phyloP scores from a whole-genome alignment of 1,140 invertebrate species.

The Anastrepha obliqua region DNA sequence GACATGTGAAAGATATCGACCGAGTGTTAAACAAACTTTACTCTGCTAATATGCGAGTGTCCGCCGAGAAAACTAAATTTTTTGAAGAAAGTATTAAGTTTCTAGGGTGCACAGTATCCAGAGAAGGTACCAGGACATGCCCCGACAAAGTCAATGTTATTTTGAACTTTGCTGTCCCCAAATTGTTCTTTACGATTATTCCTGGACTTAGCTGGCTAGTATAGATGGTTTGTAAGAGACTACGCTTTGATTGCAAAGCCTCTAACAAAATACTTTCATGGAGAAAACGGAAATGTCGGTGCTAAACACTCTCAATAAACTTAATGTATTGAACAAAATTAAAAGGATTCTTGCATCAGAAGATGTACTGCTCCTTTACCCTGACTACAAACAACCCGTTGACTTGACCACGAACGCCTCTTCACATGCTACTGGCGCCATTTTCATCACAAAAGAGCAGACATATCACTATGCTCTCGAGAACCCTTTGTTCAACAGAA shows the following conservation, averaged over 20 bases:
- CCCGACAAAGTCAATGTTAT: slow-evolving; percentile 54
- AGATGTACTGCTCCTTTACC: no score
- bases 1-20: no score
- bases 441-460: no score
- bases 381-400: no score
- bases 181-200: slow-evolving; percentile 61
- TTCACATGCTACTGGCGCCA: no score
- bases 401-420: no score
- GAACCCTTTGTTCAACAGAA: slow-evolving; percentile 62
- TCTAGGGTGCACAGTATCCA: neutral
- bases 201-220: slow-evolving; percentile 60
- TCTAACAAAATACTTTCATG: slow-evolving; percentile 52
- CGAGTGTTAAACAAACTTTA: neutral
- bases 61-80: no score
- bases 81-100: neutral
- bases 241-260: slow-evolving; percentile 1
- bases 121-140: neutral
- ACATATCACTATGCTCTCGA: slow-evolving; percentile 58
- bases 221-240: slow-evolving; percentile 52
- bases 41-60: slow-evolving; percentile 34
- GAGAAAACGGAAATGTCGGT: slow-evolving; percentile 55
- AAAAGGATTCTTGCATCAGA: neutral
- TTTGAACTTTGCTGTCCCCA: slow-evolving; percentile 61
- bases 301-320: slow-evolving; percentile 57
- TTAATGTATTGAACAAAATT: slow-evolving; percentile 44